A percentile compares a stretch with the other conserved stretches of the same genome.
Conservation (phyloP, 2,888 invertebrate genomes). For the Lasioglossum leucozonium region DNA sequence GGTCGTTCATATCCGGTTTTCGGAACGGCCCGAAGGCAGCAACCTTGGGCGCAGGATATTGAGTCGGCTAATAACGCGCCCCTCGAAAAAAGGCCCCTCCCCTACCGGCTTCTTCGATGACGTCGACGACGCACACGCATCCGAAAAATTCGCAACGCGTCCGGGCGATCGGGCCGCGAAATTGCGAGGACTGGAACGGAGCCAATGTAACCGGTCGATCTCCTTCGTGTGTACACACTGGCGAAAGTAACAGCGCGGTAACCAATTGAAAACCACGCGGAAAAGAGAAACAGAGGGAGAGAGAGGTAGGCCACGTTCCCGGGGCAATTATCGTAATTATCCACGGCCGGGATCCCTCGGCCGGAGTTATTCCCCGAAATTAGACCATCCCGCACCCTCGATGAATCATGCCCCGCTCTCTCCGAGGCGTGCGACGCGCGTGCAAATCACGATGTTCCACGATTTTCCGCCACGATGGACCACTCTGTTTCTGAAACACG, state of each 20-base stretch:
- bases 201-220: conserved; percentile 23
- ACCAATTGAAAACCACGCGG: conserved; percentile 20
- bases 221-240: background rate
- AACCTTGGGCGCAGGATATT: conserved; percentile 69
- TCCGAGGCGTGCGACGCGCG: conserved; percentile 56
- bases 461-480: conserved; percentile 64
- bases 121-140: conserved; percentile 2
- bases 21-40: conserved; percentile 67
- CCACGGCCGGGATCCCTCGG: conserved; percentile 12
- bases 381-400: conserved; percentile 35
- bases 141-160: conserved; percentile 9
- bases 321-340: conserved; percentile 50
- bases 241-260: background rate
- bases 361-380: conserved; percentile 37
- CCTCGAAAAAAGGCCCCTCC: conserved; percentile 34
- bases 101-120: conserved; percentile 25
- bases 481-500: conserved; percentile 40
- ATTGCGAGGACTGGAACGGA: conserved; percentile 33
- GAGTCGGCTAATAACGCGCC: conserved; percentile 66
- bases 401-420: conserved; percentile 60
- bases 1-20: conserved; percentile 76
- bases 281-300: too few relatives aligned
- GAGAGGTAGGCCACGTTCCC: background rate
- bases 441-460: conserved; percentile 70
- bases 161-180: background rate